A percentile compares a stretch with the other conserved stretches of the same genome.
These are phyloP conservation scores for Agrotis puta DNA, from an alignment of 2,888 invertebrate species.

Conservation along the genomic window DNA sequence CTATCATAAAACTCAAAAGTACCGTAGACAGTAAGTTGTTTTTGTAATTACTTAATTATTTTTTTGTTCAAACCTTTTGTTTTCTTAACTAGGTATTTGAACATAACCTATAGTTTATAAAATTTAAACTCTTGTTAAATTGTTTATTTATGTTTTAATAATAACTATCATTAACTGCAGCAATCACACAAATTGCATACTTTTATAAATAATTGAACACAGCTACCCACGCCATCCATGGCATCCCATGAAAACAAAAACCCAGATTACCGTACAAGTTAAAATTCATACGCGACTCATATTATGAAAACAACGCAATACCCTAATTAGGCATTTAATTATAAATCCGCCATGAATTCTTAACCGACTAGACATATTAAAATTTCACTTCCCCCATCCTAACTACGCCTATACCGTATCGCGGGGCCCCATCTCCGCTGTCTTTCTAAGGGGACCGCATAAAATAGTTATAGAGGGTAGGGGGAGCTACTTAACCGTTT, in stretches of 20 bases:
- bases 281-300: constrained; percentile 79
- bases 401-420: constrained; percentile 85
- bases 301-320: constrained; percentile 82
- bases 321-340: constrained; percentile 89
- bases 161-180: constrained; percentile 1
- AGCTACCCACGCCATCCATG: constrained; percentile 17
- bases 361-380: constrained; percentile 89
- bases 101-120: too few species aligned
- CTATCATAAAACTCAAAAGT: not conserved
- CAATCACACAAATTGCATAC: constrained; percentile 33
- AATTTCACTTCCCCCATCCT: constrained; percentile 88
- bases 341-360: constrained; percentile 90
- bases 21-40: not conserved
- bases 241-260: constrained; percentile 64
- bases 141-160: not conserved
- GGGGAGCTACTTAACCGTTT: constrained; percentile 91
- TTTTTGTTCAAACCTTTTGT: too few species aligned
- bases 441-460: constrained; percentile 91
- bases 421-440: constrained; percentile 88
- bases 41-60: not conserved
- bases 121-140: not conserved
- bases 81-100: too few species aligned
- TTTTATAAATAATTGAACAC: constrained; percentile 52
- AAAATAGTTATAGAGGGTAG: constrained; percentile 90
- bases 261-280: constrained; percentile 72